phyloP scores from a whole-genome alignment of 2,888 invertebrate species.

The Endotricha flammealis region DNA sequence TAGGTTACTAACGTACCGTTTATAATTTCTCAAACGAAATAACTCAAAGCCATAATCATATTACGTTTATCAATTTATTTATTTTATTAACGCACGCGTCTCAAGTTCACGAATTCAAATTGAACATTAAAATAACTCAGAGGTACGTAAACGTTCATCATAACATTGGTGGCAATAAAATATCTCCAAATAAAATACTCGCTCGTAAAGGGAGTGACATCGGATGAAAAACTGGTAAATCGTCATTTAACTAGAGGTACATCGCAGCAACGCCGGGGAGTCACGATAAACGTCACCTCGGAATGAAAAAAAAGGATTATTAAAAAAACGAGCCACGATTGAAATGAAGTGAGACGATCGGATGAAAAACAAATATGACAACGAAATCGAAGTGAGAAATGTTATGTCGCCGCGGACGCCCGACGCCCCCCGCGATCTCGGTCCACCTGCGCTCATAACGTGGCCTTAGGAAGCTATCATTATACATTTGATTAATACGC shows the following conservation, averaged over 20 bases:
- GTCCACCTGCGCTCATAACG: conserved; percentile 28
- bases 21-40: too few species aligned
- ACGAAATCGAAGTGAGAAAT: conserved; percentile 74
- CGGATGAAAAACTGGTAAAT: conserved; percentile 67
- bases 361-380: conserved; percentile 62
- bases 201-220: conserved; percentile 71
- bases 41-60: not conserved
- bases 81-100: conserved; percentile 45
- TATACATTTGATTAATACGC: conserved; percentile 60
- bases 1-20: too few species aligned
- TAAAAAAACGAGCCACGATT: conserved; percentile 60
- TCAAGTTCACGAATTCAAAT: conserved; percentile 56
- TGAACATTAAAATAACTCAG: conserved; percentile 59
- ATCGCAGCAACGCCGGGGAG: conserved; percentile 61
- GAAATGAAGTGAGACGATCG: conserved; percentile 64
- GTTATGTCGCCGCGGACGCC: conserved; percentile 59
- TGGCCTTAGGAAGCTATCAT: conserved; percentile 41
- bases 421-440: conserved; percentile 58
- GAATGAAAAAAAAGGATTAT: conserved; percentile 68
- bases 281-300: conserved; percentile 71
- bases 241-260: conserved; percentile 62
- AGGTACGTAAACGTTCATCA: conserved; percentile 64
- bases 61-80: conserved; percentile 50
- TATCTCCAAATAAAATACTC: conserved; percentile 67
- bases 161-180: conserved; percentile 71